Base-by-base conservation (phyloP, 2,113 vertebrate species). In the Pipa parva region DNA sequence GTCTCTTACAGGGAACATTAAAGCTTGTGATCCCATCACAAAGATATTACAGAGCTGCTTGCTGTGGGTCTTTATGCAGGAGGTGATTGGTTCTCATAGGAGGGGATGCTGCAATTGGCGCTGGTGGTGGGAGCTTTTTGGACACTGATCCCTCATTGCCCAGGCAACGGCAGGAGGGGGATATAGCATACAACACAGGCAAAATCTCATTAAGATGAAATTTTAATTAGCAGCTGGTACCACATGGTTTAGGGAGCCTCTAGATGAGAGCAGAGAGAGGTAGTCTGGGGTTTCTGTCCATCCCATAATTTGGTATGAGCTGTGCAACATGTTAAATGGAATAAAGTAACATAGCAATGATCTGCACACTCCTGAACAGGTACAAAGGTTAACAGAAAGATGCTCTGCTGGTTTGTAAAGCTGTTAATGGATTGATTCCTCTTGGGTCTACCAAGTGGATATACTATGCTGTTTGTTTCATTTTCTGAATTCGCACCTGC, bases 41-140 rank as follows among this genome's bases (percentile, higher is more conserved):
- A 27, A 70, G 66, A 61, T 58, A 68, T 68, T 52, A 59, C 65
- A 52, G 65, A 51, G 65, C 56, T 42, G 56, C 56, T 59, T n/a
- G 48, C 58, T 61, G 57, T 61, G 48, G 66, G 66, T 70, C 66
- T 70, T 58, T 48, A 61, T 25, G 20, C 66, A 25, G 66, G 66
- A 61, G 58, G 66, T 42, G 66, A 70, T 70, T 70, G 66, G 66
- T 42, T 70, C 66, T 70, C 56, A 15, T 58, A 70, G 48, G 66
- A 52, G 57, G 66, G 58, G 58, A 52, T 70, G 33, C 57, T 45
- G 48, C 48, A 61, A 29, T 61, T 26, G 22, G 57, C 54, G 66
- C 66, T 49, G 61, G 22, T 27, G 54, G 66, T 59, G 55, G 64
- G 64, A 45, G 64, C 22, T 42, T 31, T 15, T 21, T 31, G 31